phyloP scores from a whole-genome alignment of 2,888 invertebrate species.

The Melangyna quadrimaculata region DNA sequence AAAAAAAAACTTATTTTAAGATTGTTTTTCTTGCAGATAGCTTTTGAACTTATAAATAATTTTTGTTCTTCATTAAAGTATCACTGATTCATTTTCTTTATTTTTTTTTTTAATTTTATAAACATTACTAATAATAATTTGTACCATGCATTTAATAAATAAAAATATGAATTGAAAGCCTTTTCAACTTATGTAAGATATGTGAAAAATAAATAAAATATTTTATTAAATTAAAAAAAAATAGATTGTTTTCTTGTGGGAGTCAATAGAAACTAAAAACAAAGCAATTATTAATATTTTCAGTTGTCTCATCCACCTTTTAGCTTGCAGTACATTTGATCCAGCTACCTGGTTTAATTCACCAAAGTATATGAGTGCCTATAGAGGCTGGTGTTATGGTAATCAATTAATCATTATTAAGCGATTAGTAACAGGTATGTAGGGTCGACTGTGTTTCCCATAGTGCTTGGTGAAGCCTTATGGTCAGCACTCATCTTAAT shows the following conservation, averaged over 20 bases:
- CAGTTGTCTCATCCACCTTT: too few relatives aligned
- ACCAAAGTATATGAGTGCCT: too few relatives aligned
- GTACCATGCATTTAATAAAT: slow-evolving; percentile 55
- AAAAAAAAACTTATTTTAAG: neutral
- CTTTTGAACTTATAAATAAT: slow-evolving; percentile 1
- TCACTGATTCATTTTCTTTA: slow-evolving; percentile 19
- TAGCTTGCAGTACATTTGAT: too few relatives aligned
- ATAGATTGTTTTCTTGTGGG: neutral
- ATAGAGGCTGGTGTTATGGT: too few relatives aligned
- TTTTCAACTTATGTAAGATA: slow-evolving; percentile 68
- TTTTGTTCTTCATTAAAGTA: neutral
- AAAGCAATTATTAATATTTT: neutral
- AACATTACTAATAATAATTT: slow-evolving; percentile 57
- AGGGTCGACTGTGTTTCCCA: too few relatives aligned
- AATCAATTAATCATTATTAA: too few relatives aligned
- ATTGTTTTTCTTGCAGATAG: neutral
- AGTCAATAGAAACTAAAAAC: too few relatives aligned
- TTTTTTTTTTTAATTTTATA: slow-evolving; percentile 26
- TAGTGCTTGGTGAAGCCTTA: too few relatives aligned
- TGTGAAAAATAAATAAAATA: slow-evolving; percentile 68
- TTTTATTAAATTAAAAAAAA: slow-evolving; percentile 54
- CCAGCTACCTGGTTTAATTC: too few relatives aligned
- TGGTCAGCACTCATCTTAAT: too few relatives aligned
- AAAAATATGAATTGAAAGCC: slow-evolving; percentile 22
- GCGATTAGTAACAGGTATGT: too few relatives aligned